These are phyloP conservation scores for Volucella inflata DNA, from an alignment of 2,888 invertebrate genomes.

Conservation along the genomic window DNA sequence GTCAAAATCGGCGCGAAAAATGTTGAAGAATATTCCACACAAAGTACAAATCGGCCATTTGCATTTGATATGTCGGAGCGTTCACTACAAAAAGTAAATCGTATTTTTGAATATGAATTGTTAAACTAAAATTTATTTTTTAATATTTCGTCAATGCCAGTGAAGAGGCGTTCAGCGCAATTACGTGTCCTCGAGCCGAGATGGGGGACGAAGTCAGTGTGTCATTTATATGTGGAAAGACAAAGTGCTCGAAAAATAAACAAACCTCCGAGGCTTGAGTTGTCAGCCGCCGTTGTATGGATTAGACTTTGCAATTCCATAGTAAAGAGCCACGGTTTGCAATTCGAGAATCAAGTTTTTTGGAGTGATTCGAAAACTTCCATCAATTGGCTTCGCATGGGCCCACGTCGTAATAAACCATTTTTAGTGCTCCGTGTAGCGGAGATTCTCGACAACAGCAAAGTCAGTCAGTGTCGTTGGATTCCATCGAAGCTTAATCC, in stretches of 20 bases:
- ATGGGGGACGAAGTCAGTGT: no score
- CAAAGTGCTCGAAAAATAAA: conserved; percentile 15
- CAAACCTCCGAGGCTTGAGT: conserved; percentile 41
- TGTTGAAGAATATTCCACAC: no score
- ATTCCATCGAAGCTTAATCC: no score
- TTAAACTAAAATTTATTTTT: no score
- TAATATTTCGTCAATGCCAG: conserved; percentile 25
- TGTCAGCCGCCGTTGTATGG: conserved; percentile 39
- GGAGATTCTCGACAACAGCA: no score
- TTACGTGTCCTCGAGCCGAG: no score
- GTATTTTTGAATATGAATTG: no score
- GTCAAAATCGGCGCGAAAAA: no score
- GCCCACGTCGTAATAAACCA: conserved; percentile 28
- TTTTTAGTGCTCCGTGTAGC: background rate
- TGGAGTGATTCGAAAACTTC: conserved; percentile 41
- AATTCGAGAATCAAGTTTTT: background rate
- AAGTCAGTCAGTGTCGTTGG: no score
- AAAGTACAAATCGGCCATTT: no score
- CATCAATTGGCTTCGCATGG: conserved; percentile 19
- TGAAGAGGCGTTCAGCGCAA: conserved; percentile 13
- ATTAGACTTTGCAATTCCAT: conserved; percentile 10
- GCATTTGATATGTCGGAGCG: no score
- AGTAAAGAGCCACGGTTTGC: conserved; percentile 3
- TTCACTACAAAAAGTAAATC: no score
- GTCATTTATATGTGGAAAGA: conserved; percentile 34